These are phyloP conservation scores for Micromesistius poutassou DNA, from an alignment of 2,797 vertebrate genomes.

Conservation along the genomic window DNA sequence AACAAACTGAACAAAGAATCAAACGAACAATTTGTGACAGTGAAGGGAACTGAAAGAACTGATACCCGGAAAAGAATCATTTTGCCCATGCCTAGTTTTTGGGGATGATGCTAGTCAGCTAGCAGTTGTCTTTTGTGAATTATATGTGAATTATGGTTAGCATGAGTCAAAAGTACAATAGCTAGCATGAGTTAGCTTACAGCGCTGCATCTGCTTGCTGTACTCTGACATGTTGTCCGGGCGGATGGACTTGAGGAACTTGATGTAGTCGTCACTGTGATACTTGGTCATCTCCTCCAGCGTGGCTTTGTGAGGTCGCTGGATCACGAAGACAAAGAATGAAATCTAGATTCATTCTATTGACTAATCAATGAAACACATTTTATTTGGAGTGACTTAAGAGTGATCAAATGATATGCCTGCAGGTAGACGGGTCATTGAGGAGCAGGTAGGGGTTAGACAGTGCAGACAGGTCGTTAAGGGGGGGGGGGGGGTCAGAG, in stretches of 20 bases:
- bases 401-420: no score
- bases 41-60: no score
- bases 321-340: slow-evolving; percentile 32
- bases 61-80: no score
- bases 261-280: slow-evolving; percentile 93
- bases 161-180: neutral
- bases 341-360: no score
- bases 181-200: slow-evolving; percentile 67
- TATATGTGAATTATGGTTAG: neutral
- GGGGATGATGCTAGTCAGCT: neutral
- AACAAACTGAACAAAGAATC: no score
- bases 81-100: no score
- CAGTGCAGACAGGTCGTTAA: no score
- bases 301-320: slow-evolving; percentile 92
- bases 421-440: neutral
- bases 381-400: no score
- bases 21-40: no score
- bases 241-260: slow-evolving; percentile 88
- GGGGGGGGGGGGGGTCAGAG: no score
- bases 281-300: slow-evolving; percentile 95
- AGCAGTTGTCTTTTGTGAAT: neutral
- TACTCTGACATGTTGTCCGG: slow-evolving; percentile 95
- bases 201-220: slow-evolving; percentile 95
- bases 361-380: no score
- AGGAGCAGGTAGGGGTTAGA: no score